These are phyloP conservation scores for Dysmachus trigonus DNA, from an alignment of 2,888 invertebrate genomes.

Conservation along the genomic window DNA sequence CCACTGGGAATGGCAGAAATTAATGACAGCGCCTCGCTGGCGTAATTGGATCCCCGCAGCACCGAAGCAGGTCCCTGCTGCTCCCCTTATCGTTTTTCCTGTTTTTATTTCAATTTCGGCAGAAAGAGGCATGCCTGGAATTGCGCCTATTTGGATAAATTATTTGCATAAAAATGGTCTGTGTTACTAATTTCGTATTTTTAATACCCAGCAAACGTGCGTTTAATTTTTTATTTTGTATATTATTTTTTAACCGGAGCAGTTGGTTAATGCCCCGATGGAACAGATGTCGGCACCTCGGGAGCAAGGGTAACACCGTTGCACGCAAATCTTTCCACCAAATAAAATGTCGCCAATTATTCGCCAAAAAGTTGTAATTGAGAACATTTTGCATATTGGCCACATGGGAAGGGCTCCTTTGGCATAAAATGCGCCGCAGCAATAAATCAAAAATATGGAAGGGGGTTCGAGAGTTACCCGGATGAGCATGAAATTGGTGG, in stretches of 20 bases:
- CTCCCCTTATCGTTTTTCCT: not conserved
- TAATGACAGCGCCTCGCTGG: conserved; percentile 14
- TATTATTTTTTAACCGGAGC: not conserved
- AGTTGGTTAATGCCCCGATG: not conserved
- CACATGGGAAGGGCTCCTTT: not conserved
- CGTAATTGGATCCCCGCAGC: conserved; percentile 24
- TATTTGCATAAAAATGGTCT: not conserved
- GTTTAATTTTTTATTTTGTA: not conserved
- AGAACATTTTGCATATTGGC: not conserved
- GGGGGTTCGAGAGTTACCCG: not conserved
- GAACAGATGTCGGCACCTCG: not conserved
- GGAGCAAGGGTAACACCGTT: not conserved
- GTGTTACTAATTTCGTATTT: not conserved
- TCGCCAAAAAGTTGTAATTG: conserved; percentile 25
- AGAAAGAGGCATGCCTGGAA: not conserved
- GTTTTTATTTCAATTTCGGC: not conserved
- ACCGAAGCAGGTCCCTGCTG: not conserved
- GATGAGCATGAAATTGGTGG: not conserved
- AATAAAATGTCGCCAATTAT: conserved; percentile 24
- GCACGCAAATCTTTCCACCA: not conserved
- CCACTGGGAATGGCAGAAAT: conserved; percentile 14
- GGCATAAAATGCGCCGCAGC: not conserved
- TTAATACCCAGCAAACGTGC: not conserved
- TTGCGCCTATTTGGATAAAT: not conserved
- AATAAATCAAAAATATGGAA: not conserved